These are phyloP conservation scores for Hepsetus odoe DNA, from an alignment of 2,113 vertebrate species.

Conservation along the genomic window DNA sequence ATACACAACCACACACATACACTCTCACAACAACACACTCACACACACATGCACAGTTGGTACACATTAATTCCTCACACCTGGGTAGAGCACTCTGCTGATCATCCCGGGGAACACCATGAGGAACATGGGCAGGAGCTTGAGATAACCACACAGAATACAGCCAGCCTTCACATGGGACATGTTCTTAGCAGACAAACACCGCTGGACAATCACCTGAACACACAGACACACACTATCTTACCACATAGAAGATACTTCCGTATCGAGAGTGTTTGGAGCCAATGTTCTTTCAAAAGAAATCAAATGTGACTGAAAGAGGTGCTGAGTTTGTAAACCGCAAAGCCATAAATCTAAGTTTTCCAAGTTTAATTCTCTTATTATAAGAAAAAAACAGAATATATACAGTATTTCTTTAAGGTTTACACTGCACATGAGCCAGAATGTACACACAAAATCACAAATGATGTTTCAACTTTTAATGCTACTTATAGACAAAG, in stretches of 20 bases:
- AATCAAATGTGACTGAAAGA: too few relatives aligned
- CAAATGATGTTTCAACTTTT: too few relatives aligned
- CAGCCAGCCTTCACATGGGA: constrained; percentile 96
- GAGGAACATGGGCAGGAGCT: constrained; percentile 95
- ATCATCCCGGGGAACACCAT: constrained; percentile 96
- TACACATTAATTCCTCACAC: constrained; percentile 64
- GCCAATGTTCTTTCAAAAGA: neutral
- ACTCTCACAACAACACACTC: neutral
- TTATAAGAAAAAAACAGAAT: too few relatives aligned
- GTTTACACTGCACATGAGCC: too few relatives aligned
- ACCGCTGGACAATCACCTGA: constrained; percentile 96
- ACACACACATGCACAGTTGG: neutral
- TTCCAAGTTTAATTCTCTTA: too few relatives aligned
- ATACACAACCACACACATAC: neutral
- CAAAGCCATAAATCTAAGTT: too few relatives aligned
- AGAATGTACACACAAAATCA: too few relatives aligned
- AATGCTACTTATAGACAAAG: too few relatives aligned
- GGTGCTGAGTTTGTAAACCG: too few relatives aligned
- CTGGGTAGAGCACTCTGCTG: constrained; percentile 90
- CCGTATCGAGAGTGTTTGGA: neutral
- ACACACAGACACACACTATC: constrained; percentile 16
- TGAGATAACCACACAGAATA: constrained; percentile 90
- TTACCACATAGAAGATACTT: neutral
- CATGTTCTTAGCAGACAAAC: constrained; percentile 94
- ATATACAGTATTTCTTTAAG: too few relatives aligned